Conservation (phyloP, 2,888 invertebrate genomes). For the Eupithecia tripunctaria region DNA sequence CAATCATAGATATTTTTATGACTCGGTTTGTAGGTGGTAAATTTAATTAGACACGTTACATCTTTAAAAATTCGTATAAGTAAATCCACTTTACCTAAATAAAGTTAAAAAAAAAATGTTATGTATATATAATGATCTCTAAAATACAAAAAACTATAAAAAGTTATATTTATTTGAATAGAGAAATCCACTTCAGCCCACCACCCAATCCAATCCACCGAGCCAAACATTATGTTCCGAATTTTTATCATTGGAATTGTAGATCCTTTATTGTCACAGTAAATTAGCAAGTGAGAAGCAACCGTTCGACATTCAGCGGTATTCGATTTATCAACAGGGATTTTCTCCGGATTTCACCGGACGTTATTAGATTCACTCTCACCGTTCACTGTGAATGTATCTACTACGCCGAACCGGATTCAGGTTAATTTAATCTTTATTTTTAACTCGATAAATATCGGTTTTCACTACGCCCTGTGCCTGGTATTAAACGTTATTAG, state of each 20-base stretch:
- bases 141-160: no score
- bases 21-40: no score
- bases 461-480: constrained; percentile 22
- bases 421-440: constrained; percentile 62
- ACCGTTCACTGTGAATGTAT: constrained; percentile 49
- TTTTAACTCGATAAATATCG: constrained; percentile 54
- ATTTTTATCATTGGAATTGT: background rate
- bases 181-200: background rate
- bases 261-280: constrained; percentile 11
- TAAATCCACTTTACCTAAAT: no score
- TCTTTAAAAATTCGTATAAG: no score
- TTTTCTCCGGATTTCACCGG: constrained; percentile 44
- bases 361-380: constrained; percentile 54
- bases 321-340: constrained; percentile 42
- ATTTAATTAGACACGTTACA: no score
- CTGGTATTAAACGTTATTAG: background rate
- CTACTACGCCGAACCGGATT: constrained; percentile 50
- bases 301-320: constrained; percentile 26
- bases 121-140: no score
- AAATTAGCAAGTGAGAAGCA: constrained; percentile 10
- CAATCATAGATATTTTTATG: no score
- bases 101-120: no score
- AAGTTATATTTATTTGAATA: background rate
- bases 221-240: background rate
- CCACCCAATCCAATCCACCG: background rate